These are phyloP conservation scores for Miniopterus natalensis DNA, from an alignment of 2,113 vertebrate species.

Conservation along the genomic window DNA sequence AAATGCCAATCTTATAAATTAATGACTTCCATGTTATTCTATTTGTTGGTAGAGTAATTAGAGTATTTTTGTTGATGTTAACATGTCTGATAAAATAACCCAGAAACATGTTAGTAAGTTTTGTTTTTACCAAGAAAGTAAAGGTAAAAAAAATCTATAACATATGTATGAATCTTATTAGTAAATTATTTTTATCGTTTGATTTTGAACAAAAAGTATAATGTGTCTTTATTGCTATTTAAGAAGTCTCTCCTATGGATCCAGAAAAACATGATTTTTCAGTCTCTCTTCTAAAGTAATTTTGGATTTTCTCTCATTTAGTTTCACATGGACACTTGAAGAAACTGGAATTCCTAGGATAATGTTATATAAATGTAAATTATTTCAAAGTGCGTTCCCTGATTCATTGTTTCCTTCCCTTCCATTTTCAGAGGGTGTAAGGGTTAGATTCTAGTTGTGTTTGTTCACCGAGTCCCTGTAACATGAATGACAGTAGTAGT, in stretches of 20 bases:
- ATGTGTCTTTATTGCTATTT: neutral
- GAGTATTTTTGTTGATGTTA: constrained; percentile 1
- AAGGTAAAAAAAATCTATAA: neutral
- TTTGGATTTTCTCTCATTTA: constrained; percentile 50
- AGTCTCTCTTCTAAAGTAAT: constrained; percentile 12
- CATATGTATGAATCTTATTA: neutral
- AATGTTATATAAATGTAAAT: neutral
- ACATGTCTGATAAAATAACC: constrained; percentile 20
- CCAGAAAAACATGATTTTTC: neutral
- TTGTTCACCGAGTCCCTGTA: neutral
- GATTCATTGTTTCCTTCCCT: neutral
- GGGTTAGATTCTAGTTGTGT: neutral
- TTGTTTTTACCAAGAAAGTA: constrained; percentile 36
- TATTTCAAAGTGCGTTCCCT: constrained; percentile 1
- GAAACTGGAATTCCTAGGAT: neutral
- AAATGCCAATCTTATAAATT: neutral
- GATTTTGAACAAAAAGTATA: constrained; percentile 28
- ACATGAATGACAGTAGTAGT: neutral
- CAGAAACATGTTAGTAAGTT: neutral
- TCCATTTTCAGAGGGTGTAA: neutral
- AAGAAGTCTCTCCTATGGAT: neutral
- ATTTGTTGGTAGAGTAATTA: neutral
- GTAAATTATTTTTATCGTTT: constrained; percentile 18
- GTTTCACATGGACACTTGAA: neutral
- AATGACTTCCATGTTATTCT: neutral